A percentile compares a stretch with the other conserved stretches of the same genome.
These are phyloP conservation scores for Flexamia atlantica DNA, from an alignment of 2,888 invertebrate species.

Conservation along the genomic window DNA sequence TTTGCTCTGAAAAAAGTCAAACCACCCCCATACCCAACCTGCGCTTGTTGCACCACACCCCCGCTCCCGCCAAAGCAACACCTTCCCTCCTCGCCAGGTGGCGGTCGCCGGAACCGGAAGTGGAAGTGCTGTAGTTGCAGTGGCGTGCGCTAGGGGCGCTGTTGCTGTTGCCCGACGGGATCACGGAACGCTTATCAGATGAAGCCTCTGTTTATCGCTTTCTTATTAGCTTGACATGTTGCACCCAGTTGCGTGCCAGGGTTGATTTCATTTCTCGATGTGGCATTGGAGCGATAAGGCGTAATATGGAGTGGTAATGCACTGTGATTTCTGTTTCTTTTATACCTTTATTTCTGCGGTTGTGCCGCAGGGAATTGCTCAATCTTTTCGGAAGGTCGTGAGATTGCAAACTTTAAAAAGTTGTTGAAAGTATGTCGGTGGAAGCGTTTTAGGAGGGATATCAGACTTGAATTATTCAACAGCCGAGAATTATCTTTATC, in stretches of 20 bases:
- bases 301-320: conserved; percentile 14
- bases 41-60: neutral
- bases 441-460: no score
- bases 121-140: conserved; percentile 27
- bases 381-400: no score
- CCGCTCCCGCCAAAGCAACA: conserved; percentile 16
- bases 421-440: no score
- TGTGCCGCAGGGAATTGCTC: no score
- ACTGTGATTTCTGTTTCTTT: neutral
- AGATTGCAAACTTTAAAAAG: no score
- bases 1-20: no score
- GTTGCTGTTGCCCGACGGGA: conserved; percentile 29
- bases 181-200: conserved; percentile 47
- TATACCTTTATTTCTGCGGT: conserved; percentile 25
- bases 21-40: no score
- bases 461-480: no score
- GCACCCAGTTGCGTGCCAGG: conserved; percentile 21
- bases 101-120: neutral
- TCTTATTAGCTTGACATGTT: conserved; percentile 55
- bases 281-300: conserved; percentile 32
- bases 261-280: conserved; percentile 55
- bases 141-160: conserved; percentile 24
- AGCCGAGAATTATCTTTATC: no score
- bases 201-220: conserved; percentile 25
- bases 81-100: conserved; percentile 36